Evolutionary conservation across 2,888 invertebrate genomes (phyloP), one percentile per base, ranked within the genome.

Genomic region (Hipparchia semele): DNA sequence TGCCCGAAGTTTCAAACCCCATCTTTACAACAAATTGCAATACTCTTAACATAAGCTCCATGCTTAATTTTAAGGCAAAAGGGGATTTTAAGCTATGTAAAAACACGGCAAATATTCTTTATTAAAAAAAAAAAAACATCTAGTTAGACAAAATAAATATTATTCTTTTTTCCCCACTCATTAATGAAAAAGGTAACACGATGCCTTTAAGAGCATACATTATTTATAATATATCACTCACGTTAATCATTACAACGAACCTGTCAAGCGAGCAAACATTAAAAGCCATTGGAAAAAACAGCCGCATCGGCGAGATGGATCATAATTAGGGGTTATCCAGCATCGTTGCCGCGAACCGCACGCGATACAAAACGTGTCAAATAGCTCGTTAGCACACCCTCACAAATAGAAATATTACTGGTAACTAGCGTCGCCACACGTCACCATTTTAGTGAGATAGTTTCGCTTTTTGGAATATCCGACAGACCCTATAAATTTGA

Each of bases 341-440:
- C 62, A 68, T 65, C 70, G 68, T 66, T 71, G 83, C 85, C 82
- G 81, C 81, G 82, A 83, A 83, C 84, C 85, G 83, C 91, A 90
- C 89, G 89, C 90, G 85, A 90, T 86, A 82, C 85, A 80, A 56
- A 68, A 86, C 88, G 91, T 90, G 92, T 91, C 92, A 91, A 93
- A 92, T 89, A 86, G 84, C 91, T 92, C 85, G 90, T 92, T 92
- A 91, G 87, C 85, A 83, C 83, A 89, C 92, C 93, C 91, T 89
- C 81, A 85, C 88, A 88, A 90, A 91, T 89, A 92, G 86, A 91
- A 91, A 93, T 91, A 91, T 90, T 88, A 91, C 87, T 88, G 90
- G 86, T 33, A 53, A 53, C 46, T 62, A 4, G 12, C 12, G 65
- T 7, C 53, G 0, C 33, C 12, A 53, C 10, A 51, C 6, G 51